phyloP scores from a whole-genome alignment of 2,888 invertebrate species.

The Dioctria linearis region DNA sequence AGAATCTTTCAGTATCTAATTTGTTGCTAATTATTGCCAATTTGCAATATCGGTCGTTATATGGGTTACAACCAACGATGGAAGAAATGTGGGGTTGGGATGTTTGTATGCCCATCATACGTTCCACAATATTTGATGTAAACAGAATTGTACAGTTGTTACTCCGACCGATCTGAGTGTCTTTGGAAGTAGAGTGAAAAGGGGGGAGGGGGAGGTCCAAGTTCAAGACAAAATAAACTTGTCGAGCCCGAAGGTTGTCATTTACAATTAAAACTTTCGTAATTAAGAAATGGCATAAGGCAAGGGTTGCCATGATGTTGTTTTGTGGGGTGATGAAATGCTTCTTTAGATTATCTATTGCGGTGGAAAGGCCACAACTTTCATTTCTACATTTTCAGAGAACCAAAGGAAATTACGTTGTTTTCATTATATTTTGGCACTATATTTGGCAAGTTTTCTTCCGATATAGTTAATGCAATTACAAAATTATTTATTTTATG shows the following conservation, averaged over 20 bases:
- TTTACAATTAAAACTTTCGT: conserved; percentile 48
- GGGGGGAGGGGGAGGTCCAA: no score
- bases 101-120: no score
- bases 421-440: conserved; percentile 27
- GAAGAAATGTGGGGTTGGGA: no score
- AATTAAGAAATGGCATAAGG: conserved; percentile 46
- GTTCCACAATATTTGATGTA: no score
- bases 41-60: conserved; percentile 24
- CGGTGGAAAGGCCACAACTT: conserved; percentile 22
- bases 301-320: conserved; percentile 14
- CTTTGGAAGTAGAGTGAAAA: no score
- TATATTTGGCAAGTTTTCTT: conserved; percentile 13
- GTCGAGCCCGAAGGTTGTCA: conserved; percentile 30
- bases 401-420: conserved; percentile 26
- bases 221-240: neutral
- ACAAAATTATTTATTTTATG: conserved; percentile 18
- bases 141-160: no score
- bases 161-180: no score
- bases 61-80: no score
- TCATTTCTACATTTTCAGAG: conserved; percentile 8
- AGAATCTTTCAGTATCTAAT: conserved; percentile 41
- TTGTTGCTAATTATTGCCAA: conserved; percentile 44
- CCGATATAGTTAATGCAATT: conserved; percentile 18
- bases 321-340: conserved; percentile 6
- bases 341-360: conserved; percentile 28